Evolutionary conservation across 1,140 invertebrate genomes (phyloP), one percentile per base, ranked within the genome.

Genomic region (Lycorma delicatula): DNA sequence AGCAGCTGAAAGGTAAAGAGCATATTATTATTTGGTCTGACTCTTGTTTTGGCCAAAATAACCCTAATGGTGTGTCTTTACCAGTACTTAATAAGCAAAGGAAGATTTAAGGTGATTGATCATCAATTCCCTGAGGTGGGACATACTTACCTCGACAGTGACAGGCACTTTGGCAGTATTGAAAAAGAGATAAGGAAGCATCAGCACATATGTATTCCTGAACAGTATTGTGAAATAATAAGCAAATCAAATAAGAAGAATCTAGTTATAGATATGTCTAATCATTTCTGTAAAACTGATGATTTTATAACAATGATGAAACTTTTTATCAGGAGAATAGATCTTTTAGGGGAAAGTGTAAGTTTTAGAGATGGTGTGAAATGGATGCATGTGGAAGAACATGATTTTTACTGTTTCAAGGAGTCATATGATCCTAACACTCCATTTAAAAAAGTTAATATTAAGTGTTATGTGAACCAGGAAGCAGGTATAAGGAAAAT

Each of bases 251-350:
- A 26, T 22, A 59, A 55, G 48, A 47, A 34, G 9, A 34, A 59
- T 55, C 3, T 25, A 22, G 51, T 55, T 22, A 55, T 49, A 20
- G 53, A 59, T 41, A 59, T 59, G 31, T 20, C 28, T 13, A 5
- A 41, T 31, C 58, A 59, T 31, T 59, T 59, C 38, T 27, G 51
- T 34, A 36, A 54, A 54, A 34, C 13, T 22, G 16, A 54, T 11
- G 51, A 31, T 9, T 23, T 36, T 7, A 13, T 23, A 13, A 25
- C 13, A 31, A 54, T 18, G 28, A 9, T 34, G 11, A 16, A 54
- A 9, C 9, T 54, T 13, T 20, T 27, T 7, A 51, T 13, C 49
- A 53, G 50, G n/a, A 53, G 31, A 53, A 28, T 9, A 18, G 25
- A 53, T 31, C 23, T 50, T 50, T 13, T 31, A 34, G n/a, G 25